Percentiles rank a stretch among this genome's conserved stretches.
Conservation (phyloP, 1,140 invertebrate genomes). For the Drosophila funebris region DNA sequence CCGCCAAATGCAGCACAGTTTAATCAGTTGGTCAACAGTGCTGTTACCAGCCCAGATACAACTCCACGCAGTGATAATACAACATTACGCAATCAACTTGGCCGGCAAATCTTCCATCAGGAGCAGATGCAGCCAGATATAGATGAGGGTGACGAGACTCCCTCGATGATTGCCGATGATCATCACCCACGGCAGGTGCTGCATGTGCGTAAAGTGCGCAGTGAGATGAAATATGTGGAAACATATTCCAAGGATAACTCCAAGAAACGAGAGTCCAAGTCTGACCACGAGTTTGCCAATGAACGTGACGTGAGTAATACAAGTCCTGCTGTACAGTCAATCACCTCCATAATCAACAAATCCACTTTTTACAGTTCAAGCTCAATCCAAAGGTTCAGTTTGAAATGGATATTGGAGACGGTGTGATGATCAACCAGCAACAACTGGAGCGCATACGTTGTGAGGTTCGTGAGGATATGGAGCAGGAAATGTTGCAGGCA, state of each 20-base stretch:
- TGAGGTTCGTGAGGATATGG: slow-evolving; percentile 21
- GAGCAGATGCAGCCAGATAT: not conserved
- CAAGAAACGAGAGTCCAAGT: slow-evolving; percentile 78
- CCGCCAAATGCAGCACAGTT: slow-evolving; percentile 8
- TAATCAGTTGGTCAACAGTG: slow-evolving; percentile 54
- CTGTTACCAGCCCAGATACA: slow-evolving; percentile 45
- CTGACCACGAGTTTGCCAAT: slow-evolving; percentile 78
- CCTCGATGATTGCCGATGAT: not conserved
- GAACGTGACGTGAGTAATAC: slow-evolving; percentile 63
- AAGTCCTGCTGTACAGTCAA: not conserved
- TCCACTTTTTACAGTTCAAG: slow-evolving; percentile 45
- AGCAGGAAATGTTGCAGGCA: slow-evolving; percentile 13
- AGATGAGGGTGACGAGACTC: slow-evolving; percentile 10
- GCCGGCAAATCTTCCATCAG: slow-evolving; percentile 7
- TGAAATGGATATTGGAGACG: slow-evolving; percentile 75
- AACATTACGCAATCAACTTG: slow-evolving; percentile 57
- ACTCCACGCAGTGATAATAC: slow-evolving; percentile 53
- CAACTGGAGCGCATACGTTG: slow-evolving; percentile 18
- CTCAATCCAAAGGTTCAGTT: slow-evolving; percentile 61
- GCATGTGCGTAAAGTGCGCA: slow-evolving; percentile 78
- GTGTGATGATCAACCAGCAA: slow-evolving; percentile 34
- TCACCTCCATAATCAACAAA: not conserved
- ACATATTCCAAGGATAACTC: slow-evolving; percentile 43
- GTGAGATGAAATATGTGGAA: slow-evolving; percentile 77
- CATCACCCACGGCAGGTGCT: slow-evolving; percentile 47